Evolutionary conservation across 2,113 vertebrate species (phyloP), one percentile per base, ranked within the genome.

Genomic region (Emydura subglobosa): DNA sequence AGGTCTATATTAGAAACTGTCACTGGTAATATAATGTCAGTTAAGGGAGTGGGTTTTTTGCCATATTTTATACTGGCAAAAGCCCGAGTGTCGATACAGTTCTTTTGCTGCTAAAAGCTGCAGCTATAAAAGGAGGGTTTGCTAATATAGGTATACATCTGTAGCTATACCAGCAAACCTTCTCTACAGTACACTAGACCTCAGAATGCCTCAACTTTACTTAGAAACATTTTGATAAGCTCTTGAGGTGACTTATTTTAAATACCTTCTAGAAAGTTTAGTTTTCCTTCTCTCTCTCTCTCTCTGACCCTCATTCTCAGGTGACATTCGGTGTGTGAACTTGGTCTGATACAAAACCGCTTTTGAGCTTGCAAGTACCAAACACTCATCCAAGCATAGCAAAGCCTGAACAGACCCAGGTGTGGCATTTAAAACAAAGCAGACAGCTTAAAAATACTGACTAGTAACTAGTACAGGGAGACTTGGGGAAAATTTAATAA

Each of bases 401-500:
- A 82, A 51, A 49, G 88, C 86, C 79, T 88, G 82, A 85, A 76
- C 85, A 93, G 53, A 47, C 27, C 2, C 42, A 47, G 78, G 51
- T 84, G 47, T 53, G 86, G 83, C 90, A 85, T 81, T 93, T 44
- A 61, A 74, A 76, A 86, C 84, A 85, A 79, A 61, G 34, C 51
- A n/a, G 14, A 42, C 86, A 51, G 29, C 50, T 92, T 89, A 54
- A 57, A 96, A 97, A 89, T 6, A 87, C 53, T 83, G 79, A n/a
- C 87, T 93, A 86, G 50, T 0, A 82, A 89, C 87, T 87, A 88
- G 68, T 19, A 88, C 50, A 24, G 86, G 76, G 76, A 86, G 89
- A 93, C 92, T 7, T 84, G 83, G 78, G 90, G 86, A 84, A 94
- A 95, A 97, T 88, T 39, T 50, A 95, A 95, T 96, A 96, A 97